Conservation (phyloP, 30 jellyfish, hydroid and myxozoan genomes). For the Aurelia coerulea region DNA sequence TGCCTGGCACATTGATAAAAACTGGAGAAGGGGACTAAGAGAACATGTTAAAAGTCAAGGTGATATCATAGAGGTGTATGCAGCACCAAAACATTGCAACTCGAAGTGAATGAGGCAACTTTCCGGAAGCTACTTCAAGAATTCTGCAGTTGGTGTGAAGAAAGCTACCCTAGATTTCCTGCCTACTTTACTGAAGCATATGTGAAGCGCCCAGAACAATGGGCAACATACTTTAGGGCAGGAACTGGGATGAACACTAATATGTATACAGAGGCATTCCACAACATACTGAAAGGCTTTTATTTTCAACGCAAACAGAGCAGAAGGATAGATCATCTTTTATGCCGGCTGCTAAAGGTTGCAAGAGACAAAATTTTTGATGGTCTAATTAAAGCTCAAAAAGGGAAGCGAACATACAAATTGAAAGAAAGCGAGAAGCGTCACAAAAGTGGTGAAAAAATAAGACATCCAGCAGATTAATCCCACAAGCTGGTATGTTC, state of each 20-base stretch:
- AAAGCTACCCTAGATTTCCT: constrained; percentile 6
- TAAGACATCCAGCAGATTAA: not conserved
- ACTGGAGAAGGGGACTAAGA: not conserved
- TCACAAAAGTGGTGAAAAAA: constrained; percentile 2
- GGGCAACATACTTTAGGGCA: constrained; percentile 25
- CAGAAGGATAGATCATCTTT: constrained; percentile 21
- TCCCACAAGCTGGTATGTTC: not conserved
- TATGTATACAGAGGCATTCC: constrained; percentile 24
- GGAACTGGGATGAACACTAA: constrained; percentile 18
- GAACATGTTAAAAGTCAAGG: not conserved
- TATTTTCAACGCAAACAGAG: constrained; percentile 32
- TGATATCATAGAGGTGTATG: not conserved
- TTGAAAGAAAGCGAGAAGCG: not conserved
- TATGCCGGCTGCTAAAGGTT: constrained; percentile 23
- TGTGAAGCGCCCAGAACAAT: constrained; percentile 11
- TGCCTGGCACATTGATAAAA: too few species aligned
- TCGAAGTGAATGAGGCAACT: constrained; percentile 1
- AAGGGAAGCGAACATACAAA: constrained; percentile 13
- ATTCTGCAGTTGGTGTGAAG: constrained; percentile 6
- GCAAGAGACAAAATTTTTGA: constrained; percentile 22
- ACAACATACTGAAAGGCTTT: not conserved
- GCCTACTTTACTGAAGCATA: constrained; percentile 3
- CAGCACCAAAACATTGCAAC: constrained; percentile 6
- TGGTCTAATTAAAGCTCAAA: constrained; percentile 17
- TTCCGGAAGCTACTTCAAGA: constrained; percentile 29